These are phyloP conservation scores for Drosophila dives DNA, from an alignment of 2,888 invertebrate genomes.

Conservation along the genomic window DNA sequence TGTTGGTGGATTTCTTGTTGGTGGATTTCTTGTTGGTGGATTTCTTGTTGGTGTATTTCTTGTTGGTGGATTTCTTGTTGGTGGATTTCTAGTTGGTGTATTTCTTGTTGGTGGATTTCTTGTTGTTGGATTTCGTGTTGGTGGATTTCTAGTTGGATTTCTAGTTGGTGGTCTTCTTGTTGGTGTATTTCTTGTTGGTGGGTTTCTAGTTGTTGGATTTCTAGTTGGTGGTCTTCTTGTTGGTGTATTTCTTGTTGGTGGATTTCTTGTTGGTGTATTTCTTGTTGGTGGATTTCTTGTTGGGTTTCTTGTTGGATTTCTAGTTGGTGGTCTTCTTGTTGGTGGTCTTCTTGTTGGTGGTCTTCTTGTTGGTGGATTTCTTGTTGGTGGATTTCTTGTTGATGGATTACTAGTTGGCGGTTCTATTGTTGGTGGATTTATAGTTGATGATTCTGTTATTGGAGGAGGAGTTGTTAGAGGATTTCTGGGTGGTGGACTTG, in stretches of 20 bases:
- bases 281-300: neutral
- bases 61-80: neutral
- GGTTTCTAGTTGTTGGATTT: neutral
- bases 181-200: neutral
- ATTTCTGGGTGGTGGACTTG: no score
- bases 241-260: neutral
- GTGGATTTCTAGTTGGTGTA: neutral
- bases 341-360: neutral
- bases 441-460: neutral
- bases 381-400: neutral
- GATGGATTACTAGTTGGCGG: neutral
- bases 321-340: neutral
- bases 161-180: neutral
- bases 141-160: neutral
- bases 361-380: neutral
- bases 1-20: no score
- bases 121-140: neutral
- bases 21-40: neutral
- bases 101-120: neutral
- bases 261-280: neutral
- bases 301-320: neutral
- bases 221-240: neutral
- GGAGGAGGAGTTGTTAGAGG: no score
- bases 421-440: neutral
- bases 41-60: neutral